Evolutionary conservation across 2,888 invertebrate genomes (phyloP), one percentile per base, ranked within the genome.

Genomic region (Temnothorax rugatulus): DNA sequence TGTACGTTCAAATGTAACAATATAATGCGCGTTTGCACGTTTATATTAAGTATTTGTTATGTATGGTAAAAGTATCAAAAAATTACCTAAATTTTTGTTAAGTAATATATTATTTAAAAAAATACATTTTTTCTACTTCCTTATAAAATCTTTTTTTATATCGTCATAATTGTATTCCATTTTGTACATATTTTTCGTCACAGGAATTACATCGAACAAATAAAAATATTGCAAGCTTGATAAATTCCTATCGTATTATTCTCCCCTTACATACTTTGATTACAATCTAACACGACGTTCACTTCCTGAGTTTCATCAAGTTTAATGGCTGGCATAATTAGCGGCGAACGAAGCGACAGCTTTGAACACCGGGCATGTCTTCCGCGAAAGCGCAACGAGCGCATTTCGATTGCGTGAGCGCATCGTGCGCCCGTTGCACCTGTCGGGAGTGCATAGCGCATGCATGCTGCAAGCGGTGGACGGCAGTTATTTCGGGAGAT

Each of bases 361-460:
- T 64, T 64, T 38, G 64, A 64, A 47, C 63, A 54, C 13, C 52
- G 41, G 25, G 64, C 64, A 68, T 44, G 74, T 71, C 86, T 90
- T 90, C 89, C 89, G 87, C 86, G 87, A 90, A 90, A 64, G 59
- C 41, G 44, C 64, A 25, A 47, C 64, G 75, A 63, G 34, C 50
- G 84, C 85, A 71, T 86, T 83, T 85, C 87, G 86, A 89, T 87
- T 86, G 88, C 86, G 89, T 87, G 87, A 87, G 84, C 82, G 66
- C 74, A 38, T 29, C 82, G 15, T 44, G 71, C 38, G 25, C 54
- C 29, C 47, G 29, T 64, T 73, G 87, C 88, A 88, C 89, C 86
- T 87, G 88, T 71, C 79, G 59, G 44, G 1, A 52, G 41, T 18
- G 47, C 38, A 13, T 29, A 8, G 82, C 57, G 79, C 73, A 66